Evolutionary conservation across 2,113 vertebrate species (phyloP).

Genomic region (Naja naja): DNA sequence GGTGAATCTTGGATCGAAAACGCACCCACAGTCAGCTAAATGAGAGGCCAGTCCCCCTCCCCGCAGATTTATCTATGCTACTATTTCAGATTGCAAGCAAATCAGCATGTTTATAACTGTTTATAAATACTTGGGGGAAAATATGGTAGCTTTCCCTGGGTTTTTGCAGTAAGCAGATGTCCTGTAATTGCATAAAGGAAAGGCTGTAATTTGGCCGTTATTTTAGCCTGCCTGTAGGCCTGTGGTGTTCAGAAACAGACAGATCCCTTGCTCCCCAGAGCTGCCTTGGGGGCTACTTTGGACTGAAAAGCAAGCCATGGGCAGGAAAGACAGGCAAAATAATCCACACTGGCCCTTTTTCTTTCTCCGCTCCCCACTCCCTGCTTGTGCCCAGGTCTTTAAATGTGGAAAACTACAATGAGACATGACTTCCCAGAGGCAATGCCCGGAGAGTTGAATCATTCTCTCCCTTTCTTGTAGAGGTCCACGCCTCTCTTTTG

Average conservation of each 20-base stretch:
- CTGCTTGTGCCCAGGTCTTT: background rate
- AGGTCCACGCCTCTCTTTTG: background rate
- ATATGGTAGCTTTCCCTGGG: background rate
- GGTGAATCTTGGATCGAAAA: background rate
- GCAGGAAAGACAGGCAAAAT: background rate
- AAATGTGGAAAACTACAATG: constrained; percentile 4
- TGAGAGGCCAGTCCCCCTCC: background rate
- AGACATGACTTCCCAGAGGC: background rate
- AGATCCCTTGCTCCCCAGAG: background rate
- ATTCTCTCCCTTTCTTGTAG: background rate
- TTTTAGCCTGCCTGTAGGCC: constrained; percentile 16
- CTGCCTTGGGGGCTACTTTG: background rate
- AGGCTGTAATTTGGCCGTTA: constrained; percentile 22
- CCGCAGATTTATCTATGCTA: background rate
- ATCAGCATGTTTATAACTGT: constrained; percentile 5
- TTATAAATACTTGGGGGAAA: background rate
- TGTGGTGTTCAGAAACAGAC: background rate
- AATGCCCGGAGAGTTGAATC: constrained; percentile 4
- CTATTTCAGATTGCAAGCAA: background rate
- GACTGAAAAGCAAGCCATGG: background rate
- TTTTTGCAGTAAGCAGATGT: background rate
- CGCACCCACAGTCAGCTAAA: background rate
- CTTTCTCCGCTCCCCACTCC: background rate
- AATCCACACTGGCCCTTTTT: background rate
- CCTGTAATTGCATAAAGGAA: constrained; percentile 15